These are phyloP conservation scores for Ashinkailepas kermadecensis DNA, from an alignment of 2,888 invertebrate species.

Conservation along the genomic window DNA sequence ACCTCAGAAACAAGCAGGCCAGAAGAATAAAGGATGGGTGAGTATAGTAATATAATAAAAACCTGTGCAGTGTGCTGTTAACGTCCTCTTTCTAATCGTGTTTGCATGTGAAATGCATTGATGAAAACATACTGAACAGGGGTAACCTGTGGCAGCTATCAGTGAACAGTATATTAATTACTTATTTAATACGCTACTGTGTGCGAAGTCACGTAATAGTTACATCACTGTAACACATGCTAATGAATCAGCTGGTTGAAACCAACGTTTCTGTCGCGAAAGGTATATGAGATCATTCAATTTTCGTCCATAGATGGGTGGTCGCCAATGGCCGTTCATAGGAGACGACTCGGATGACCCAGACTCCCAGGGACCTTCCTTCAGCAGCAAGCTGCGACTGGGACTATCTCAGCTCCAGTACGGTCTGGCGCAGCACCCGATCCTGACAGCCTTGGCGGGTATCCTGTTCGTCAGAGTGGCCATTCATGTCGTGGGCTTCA, in stretches of 20 bases:
- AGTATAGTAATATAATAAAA: not conserved
- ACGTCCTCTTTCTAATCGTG: too few relatives aligned
- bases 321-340: not conserved
- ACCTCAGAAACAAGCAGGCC: not conserved
- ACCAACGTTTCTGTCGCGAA: too few relatives aligned
- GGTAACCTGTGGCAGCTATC: too few relatives aligned
- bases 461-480: not conserved
- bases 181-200: too few relatives aligned
- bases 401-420: not conserved
- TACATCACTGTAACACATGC: too few relatives aligned
- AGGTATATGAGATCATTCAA: too few relatives aligned
- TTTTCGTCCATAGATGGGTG: not conserved
- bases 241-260: too few relatives aligned
- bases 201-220: too few relatives aligned
- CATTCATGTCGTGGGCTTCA: not conserved
- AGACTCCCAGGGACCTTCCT: not conserved
- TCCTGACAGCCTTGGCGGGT: not conserved
- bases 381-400: conserved; percentile 26
- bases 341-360: not conserved
- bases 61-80: too few relatives aligned
- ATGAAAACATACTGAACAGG: too few relatives aligned
- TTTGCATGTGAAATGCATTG: too few relatives aligned
- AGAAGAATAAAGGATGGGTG: not conserved
- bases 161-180: too few relatives aligned
- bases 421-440: not conserved